phyloP scores from a whole-genome alignment of 2,113 vertebrate species.

The Verasper variegatus region DNA sequence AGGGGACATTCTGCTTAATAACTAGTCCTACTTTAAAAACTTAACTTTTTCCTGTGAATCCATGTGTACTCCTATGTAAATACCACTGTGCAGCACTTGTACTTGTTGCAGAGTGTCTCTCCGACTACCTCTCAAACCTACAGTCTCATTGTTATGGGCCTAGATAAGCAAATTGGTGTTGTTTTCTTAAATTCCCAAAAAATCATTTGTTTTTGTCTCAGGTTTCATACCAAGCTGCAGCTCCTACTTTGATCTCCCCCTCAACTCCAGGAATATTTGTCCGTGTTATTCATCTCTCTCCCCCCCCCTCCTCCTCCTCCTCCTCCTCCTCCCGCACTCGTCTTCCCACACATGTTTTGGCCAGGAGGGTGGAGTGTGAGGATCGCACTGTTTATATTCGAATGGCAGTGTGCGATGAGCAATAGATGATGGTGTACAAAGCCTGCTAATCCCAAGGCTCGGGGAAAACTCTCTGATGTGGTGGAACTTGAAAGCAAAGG shows the following conservation, averaged over 20 bases:
- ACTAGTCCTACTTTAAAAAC: not conserved
- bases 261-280: conserved; percentile 57
- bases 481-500: conserved; percentile 79
- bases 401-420: conserved; percentile 79
- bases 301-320: conserved; percentile 5
- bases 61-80: too few relatives aligned
- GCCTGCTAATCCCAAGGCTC: conserved; percentile 71
- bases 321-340: conserved; percentile 58
- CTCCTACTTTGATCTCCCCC: conserved; percentile 68
- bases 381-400: conserved; percentile 80
- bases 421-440: conserved; percentile 80
- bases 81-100: too few relatives aligned
- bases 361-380: conserved; percentile 72
- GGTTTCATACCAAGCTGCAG: conserved; percentile 41
- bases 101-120: not conserved
- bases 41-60: not conserved
- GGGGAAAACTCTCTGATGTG: conserved; percentile 77
- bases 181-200: conserved; percentile 40
- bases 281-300: conserved; percentile 52
- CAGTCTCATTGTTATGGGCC: not conserved
- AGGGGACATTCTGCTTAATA: too few relatives aligned
- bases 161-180: not conserved
- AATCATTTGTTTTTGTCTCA: conserved; percentile 39
- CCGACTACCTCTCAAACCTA: not conserved
- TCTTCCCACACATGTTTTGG: conserved; percentile 72